Evolutionary conservation across 2,113 vertebrate species (phyloP).

Genomic region (Eleginops maclovinus): DNA sequence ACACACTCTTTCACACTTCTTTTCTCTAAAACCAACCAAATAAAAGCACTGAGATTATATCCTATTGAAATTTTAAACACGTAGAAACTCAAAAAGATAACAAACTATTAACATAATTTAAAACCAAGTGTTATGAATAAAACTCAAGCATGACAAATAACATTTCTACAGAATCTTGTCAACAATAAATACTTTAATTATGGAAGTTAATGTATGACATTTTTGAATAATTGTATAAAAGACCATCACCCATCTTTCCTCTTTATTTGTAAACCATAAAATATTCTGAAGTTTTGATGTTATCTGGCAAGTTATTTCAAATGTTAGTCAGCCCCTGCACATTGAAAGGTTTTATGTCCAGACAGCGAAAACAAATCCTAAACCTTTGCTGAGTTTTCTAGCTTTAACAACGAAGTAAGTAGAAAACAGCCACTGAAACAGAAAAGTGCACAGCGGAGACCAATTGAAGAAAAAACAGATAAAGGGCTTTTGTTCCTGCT

Average conservation of each 20-base stretch:
- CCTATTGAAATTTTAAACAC: background rate
- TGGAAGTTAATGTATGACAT: background rate
- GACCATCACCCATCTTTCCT: background rate
- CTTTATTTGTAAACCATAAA: background rate
- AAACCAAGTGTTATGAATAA: background rate
- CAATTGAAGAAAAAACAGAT: background rate
- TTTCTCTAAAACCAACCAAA: too few species aligned
- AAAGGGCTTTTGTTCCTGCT: constrained; percentile 19
- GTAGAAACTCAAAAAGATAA: background rate
- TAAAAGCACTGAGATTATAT: background rate
- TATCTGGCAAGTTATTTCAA: background rate
- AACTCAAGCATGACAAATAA: background rate
- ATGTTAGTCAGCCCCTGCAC: background rate
- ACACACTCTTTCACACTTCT: background rate
- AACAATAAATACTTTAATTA: background rate
- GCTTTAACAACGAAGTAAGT: background rate
- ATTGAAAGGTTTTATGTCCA: background rate
- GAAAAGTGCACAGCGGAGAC: constrained; percentile 12
- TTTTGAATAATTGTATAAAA: background rate
- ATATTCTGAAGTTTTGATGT: background rate
- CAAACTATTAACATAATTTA: background rate
- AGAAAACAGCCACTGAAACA: background rate
- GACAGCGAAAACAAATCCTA: background rate
- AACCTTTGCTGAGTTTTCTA: background rate
- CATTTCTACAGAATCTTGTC: background rate